These are phyloP conservation scores for Hemicordylus capensis DNA, from an alignment of 2,113 vertebrate genomes.

Conservation along the genomic window DNA sequence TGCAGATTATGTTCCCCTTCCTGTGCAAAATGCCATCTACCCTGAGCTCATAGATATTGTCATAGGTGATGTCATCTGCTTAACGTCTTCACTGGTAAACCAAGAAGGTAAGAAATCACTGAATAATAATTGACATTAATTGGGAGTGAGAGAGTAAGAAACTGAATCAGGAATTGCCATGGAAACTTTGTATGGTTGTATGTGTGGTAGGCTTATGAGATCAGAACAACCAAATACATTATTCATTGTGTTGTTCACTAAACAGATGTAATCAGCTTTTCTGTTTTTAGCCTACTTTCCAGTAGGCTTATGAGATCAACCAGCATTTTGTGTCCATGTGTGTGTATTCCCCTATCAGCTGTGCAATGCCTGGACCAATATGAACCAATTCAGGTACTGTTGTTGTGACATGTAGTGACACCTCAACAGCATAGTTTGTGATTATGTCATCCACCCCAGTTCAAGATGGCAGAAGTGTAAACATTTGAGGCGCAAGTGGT, in stretches of 20 bases:
- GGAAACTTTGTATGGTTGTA: not conserved
- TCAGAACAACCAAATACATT: conserved; percentile 31
- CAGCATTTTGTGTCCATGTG: no score
- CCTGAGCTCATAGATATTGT: conserved; percentile 74
- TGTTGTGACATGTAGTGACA: no score
- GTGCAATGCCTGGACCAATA: no score
- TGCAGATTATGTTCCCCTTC: conserved; percentile 87
- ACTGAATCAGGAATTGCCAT: conserved; percentile 1
- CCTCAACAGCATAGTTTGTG: no score
- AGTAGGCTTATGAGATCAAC: no score
- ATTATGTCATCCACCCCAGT: no score
- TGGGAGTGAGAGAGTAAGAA: not conserved
- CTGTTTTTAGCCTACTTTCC: no score
- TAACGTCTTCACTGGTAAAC: conserved; percentile 74
- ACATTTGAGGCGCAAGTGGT: no score
- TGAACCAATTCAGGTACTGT: no score
- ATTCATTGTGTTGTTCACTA: conserved; percentile 47
- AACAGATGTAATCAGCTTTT: conserved; percentile 43
- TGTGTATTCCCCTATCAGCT: no score
- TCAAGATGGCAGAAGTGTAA: no score
- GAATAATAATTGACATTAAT: not conserved
- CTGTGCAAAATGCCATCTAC: conserved; percentile 87
- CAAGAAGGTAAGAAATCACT: conserved; percentile 78
- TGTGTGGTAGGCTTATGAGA: not conserved
- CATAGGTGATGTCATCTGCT: conserved; percentile 91